Evolutionary conservation across 2,888 invertebrate species (phyloP).

Genomic region (Caenorhabditis japonica): DNA sequence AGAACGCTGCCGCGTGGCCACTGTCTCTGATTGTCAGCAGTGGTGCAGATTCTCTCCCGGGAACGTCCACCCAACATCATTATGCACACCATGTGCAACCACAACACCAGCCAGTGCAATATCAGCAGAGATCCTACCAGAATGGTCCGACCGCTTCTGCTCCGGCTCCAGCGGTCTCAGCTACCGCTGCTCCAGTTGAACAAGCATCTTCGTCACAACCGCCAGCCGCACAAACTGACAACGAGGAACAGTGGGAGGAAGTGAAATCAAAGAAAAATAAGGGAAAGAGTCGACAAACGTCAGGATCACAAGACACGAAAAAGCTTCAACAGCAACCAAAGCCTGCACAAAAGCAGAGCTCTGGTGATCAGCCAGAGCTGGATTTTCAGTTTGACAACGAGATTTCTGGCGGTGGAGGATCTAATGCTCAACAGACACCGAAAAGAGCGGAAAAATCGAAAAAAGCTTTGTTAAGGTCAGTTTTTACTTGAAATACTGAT

Average conservation of each 20-base stretch:
- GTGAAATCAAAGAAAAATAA: conserved; percentile 65
- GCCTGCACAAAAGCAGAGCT: conserved; percentile 4
- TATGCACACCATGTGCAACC: conserved; percentile 10
- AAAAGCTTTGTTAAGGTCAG: conserved; percentile 37
- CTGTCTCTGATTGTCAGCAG: conserved; percentile 74
- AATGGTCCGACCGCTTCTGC: conserved; percentile 20
- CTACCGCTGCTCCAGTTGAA: conserved; percentile 6
- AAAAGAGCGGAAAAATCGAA: conserved; percentile 57
- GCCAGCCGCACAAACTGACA: not conserved
- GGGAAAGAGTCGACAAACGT: conserved; percentile 48
- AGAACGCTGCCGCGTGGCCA: conserved; percentile 89
- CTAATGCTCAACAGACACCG: conserved; percentile 35
- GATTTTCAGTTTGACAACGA: conserved; percentile 98
- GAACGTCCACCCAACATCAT: conserved; percentile 5
- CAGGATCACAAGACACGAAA: conserved; percentile 27
- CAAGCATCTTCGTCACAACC: conserved; percentile 9
- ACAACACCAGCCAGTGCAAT: conserved; percentile 14
- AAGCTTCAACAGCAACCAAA: conserved; percentile 19
- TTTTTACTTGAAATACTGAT: not conserved
- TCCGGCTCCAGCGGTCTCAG: not conserved
- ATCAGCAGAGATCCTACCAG: conserved; percentile 14
- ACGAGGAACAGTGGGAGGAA: conserved; percentile 61
- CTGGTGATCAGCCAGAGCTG: conserved; percentile 78
- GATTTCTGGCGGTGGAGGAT: conserved; percentile 80
- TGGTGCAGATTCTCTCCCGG: conserved; percentile 41